Base-by-base conservation (phyloP, 2,113 vertebrate species). In the Gobiocypris rarus region DNA sequence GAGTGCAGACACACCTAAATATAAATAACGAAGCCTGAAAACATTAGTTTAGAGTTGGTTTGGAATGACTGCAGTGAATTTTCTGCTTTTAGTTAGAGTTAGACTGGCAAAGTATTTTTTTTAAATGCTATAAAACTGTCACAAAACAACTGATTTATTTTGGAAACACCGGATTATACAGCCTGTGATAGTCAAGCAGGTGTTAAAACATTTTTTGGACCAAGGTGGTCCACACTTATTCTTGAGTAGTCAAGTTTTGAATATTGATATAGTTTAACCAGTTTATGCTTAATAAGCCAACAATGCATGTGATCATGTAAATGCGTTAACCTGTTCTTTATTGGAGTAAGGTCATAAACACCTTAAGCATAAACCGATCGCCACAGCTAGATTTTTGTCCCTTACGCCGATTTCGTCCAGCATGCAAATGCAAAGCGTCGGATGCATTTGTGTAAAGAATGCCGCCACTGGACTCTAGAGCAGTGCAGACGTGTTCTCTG, bases 11-110 rank as follows among this genome's bases (percentile, higher is more conserved):
- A 54, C 89, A 86, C 84, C 88, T 87, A 87, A 83, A 92, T 92
- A 94, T 93, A 94, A 94, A 94, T 93, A 94, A 93, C 24, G 48
- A 85, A 48, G 59, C 15, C 70, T 87, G 1, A n/a, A n/a, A n/a
- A n/a, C n/a, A n/a, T 19, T 38, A 13, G 9, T 79, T 70, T 26
- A 15, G 34, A 19, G 28, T 54, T 13, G 52, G 50, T 80, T 69
- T 81, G 26, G 43, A 83, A 83, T 63, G 70, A 19, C 43, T 58
- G 24, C n/a, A 48, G 22, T 48, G 24, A 19, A 48, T 28, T 65
- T 63, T 63, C 22, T 45, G 19, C 3, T 4, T 0, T 59, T 59
- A 11, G n/a, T n/a, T n/a, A 41, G 34, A 41, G 11, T 43, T 48
- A 4, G 7, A 74, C 41, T 31, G 24, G 4, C 71, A 67, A 15